Base-by-base conservation (phyloP, 2,888 invertebrate genomes). In the Drosophila neonasuta region DNA sequence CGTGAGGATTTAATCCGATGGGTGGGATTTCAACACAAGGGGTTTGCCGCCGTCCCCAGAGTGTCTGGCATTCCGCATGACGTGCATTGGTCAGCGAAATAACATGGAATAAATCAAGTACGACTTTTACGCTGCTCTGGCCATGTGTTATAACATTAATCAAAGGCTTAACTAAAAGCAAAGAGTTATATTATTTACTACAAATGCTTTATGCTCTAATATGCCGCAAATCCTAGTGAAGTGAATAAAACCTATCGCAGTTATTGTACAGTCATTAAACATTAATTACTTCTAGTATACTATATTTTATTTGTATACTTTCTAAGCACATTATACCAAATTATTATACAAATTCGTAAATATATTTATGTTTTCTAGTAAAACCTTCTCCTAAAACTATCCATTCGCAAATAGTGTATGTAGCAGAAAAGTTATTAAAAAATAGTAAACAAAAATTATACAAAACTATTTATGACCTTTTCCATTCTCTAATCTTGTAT, bases 11-110 rank as follows among this genome's bases (percentile, higher is more conserved):
- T 42, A 8, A 46, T 24, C 41, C 52, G 45, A 60, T 58, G 75
- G 61, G 71, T 46, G 72, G 45, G n/a, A 60, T 41, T 68, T 55
- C 48, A 42, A 50, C 54, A 61, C 54, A 61, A 36, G 41, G 44
- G 52, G 29, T 57, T 57, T 50, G 44, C 7, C 34, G 44, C 7
- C 34, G 44, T 68, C 56, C 42, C 49, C 58, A 39, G 49, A 69
- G 57, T 50, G 75, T 73, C 71, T 61, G 30, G 56, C 63, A 63
- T 42, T 57, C 52, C 42, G 32, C 55, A 45, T 55, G 58, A 45
- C 74, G 62, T 74, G 75, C 75, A 29, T 58, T 61, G 75, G 30
- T 45, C 71, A 64, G 34, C 42, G 20, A 41, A 51, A 59, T 46
- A 46, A 51, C 36, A 54, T 36, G 44, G 32, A 52, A 39, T 13